Percentiles rank a stretch among this genome's conserved stretches.
phyloP scores from a whole-genome alignment of 1,140 invertebrate species.

The Apis cerana region DNA sequence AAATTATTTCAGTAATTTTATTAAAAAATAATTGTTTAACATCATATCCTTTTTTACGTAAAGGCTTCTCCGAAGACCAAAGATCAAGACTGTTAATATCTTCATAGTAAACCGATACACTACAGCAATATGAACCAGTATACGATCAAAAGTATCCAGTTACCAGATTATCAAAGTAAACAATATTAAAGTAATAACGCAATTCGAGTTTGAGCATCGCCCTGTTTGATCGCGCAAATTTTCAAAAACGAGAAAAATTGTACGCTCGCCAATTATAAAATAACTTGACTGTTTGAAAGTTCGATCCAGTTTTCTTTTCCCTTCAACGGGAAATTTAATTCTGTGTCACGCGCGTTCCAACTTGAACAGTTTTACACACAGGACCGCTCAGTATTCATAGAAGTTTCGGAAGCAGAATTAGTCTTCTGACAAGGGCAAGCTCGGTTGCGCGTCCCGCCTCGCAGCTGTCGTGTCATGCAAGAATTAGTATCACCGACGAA shows the following conservation, averaged over 20 bases:
- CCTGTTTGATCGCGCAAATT: neutral
- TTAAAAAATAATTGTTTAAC: neutral
- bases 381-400: constrained; percentile 14
- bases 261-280: neutral
- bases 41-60: neutral
- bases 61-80: neutral
- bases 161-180: neutral
- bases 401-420: constrained; percentile 43
- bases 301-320: neutral
- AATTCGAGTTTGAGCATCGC: neutral
- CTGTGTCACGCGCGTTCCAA: constrained; percentile 26
- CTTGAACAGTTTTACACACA: constrained; percentile 20
- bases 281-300: constrained; percentile 1
- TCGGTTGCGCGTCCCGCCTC: constrained; percentile 29
- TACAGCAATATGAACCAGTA: neutral
- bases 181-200: neutral
- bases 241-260: neutral
- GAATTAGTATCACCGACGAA: constrained; percentile 39
- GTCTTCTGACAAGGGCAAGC: constrained; percentile 30
- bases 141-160: neutral
- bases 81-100: neutral
- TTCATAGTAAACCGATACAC: neutral
- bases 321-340: constrained; percentile 26
- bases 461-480: constrained; percentile 42
- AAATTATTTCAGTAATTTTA: constrained; percentile 12